phyloP scores from a whole-genome alignment of 2,888 invertebrate species.

The Drosophila anceps region DNA sequence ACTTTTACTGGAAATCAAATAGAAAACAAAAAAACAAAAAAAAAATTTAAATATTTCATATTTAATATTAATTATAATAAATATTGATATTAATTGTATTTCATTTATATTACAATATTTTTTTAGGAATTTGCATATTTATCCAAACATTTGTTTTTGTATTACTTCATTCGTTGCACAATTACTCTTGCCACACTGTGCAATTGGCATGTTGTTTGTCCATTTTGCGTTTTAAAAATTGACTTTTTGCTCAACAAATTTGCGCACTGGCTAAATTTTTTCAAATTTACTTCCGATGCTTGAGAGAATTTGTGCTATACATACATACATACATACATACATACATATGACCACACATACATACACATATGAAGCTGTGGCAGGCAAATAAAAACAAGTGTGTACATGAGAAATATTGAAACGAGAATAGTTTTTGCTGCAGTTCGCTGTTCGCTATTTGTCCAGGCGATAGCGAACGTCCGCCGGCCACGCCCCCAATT shows the following conservation, averaged over 20 bases:
- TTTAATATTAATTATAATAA: no score
- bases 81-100: no score
- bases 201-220: constrained; percentile 35
- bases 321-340: background rate
- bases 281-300: constrained; percentile 29
- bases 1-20: no score
- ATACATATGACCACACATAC: background rate
- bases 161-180: background rate
- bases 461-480: no score
- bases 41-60: no score
- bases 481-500: background rate
- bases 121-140: no score
- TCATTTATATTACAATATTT: no score
- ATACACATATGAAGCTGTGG: background rate
- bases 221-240: constrained; percentile 29
- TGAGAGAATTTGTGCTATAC: background rate
- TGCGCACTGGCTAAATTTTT: constrained; percentile 14
- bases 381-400: constrained; percentile 17
- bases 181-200: constrained; percentile 44
- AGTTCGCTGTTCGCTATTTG: background rate
- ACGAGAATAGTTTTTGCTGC: constrained; percentile 41
- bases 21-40: no score
- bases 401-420: constrained; percentile 41
- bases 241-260: constrained; percentile 36
- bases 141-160: background rate